phyloP scores from a whole-genome alignment of 2,797 vertebrate species.

The Sylvia borin region DNA sequence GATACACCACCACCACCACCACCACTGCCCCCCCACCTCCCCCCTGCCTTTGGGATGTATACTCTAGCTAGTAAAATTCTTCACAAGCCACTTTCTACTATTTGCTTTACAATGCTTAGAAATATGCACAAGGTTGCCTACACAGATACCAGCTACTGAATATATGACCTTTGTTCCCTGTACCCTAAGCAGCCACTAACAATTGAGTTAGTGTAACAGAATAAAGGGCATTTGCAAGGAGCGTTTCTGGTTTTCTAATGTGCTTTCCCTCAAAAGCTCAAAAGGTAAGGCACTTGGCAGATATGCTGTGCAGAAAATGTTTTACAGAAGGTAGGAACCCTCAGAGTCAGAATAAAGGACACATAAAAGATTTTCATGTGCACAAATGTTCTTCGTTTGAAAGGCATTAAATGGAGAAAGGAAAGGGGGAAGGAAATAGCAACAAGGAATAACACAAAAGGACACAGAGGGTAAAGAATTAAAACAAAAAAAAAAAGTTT shows the following conservation, averaged over 20 bases:
- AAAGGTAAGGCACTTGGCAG: not conserved
- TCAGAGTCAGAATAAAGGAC: not conserved
- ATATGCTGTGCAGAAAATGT: not conserved
- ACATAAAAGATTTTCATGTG: accelerated
- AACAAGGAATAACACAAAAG: not conserved
- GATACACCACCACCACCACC: not conserved
- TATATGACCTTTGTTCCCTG: not conserved
- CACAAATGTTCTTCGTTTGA: not conserved
- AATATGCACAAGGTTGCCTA: not conserved
- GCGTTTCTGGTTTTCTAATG: not conserved
- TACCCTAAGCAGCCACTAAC: not conserved
- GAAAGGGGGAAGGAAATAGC: not conserved
- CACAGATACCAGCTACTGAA: not conserved
- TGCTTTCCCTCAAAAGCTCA: not conserved
- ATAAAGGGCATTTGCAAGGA: not conserved
- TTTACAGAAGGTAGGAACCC: not conserved
- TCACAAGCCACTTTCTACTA: not conserved
- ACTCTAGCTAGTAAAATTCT: not conserved
- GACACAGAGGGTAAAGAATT: not conserved
- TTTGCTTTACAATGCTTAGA: not conserved
- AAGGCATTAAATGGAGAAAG: not conserved
- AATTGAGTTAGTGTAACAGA: not conserved
- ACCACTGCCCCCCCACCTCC: not conserved
- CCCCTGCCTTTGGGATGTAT: not conserved
- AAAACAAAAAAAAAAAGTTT: not conserved